Percentiles rank a stretch among this genome's conserved stretches.
phyloP scores from a whole-genome alignment of 1,140 invertebrate species.

The Nephotettix cincticeps region DNA sequence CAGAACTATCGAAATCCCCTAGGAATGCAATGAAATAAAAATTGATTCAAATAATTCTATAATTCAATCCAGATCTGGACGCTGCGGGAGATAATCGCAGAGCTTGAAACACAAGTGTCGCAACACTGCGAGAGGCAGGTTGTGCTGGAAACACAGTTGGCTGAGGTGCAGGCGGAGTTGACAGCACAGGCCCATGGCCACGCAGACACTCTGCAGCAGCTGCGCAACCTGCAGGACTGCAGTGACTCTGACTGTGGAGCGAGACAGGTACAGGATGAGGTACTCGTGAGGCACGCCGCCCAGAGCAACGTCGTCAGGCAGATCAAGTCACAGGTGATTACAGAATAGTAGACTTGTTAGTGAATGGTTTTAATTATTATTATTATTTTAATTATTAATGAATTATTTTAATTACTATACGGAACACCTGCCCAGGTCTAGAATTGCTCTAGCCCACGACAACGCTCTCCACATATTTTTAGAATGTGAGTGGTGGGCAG shows the following conservation, averaged over 20 bases:
- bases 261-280: constrained; percentile 40
- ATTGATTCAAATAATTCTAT: too few relatives aligned
- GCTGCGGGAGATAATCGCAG: constrained; percentile 71
- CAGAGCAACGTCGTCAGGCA: constrained; percentile 54
- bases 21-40: too few relatives aligned
- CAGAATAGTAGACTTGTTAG: not conserved
- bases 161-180: constrained; percentile 48
- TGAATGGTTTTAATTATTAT: constrained; percentile 2
- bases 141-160: constrained; percentile 50
- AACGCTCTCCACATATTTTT: too few relatives aligned
- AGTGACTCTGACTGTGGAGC: constrained; percentile 37
- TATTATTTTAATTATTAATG: not conserved
- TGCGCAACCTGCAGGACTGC: not conserved
- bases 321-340: constrained; percentile 50
- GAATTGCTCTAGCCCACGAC: too few relatives aligned
- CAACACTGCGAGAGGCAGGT: constrained; percentile 54
- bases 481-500: too few relatives aligned
- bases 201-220: not conserved
- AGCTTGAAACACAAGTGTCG: constrained; percentile 70
- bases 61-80: constrained; percentile 53
- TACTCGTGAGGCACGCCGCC: constrained; percentile 54
- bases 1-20: too few relatives aligned
- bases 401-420: too few relatives aligned
- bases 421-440: too few relatives aligned
- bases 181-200: constrained; percentile 56